These are phyloP conservation scores for Spisula subtruncata DNA, from an alignment of 2,888 invertebrate species.

Conservation along the genomic window DNA sequence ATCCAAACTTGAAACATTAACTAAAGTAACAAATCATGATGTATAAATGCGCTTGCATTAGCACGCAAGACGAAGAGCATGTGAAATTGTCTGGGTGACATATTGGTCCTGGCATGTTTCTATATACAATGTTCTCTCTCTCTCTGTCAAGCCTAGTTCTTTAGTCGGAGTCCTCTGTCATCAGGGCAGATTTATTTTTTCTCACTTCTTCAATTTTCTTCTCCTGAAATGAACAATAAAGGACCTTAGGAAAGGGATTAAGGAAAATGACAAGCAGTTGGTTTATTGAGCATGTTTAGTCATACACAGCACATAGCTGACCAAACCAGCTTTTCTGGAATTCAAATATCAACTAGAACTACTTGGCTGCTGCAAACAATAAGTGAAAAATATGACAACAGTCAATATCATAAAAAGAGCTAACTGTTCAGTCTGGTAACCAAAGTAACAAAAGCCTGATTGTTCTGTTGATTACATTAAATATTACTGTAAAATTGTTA, in stretches of 20 bases:
- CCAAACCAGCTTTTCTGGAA: too few relatives aligned
- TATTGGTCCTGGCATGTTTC: constrained; percentile 41
- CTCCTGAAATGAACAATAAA: constrained; percentile 90
- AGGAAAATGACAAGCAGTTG: background rate
- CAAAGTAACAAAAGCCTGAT: too few relatives aligned
- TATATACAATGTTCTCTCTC: constrained; percentile 37
- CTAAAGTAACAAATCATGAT: constrained; percentile 25
- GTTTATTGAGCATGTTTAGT: too few relatives aligned
- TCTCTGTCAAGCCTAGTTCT: constrained; percentile 2
- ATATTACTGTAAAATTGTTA: too few relatives aligned
- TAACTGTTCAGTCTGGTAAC: too few relatives aligned
- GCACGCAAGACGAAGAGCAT: background rate
- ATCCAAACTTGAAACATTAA: constrained; percentile 16
- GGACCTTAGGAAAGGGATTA: background rate
- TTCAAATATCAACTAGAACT: too few relatives aligned
- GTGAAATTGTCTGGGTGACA: background rate
- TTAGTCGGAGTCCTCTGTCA: constrained; percentile 57
- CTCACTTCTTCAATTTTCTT: constrained; percentile 96
- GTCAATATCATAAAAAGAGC: too few relatives aligned
- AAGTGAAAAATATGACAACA: too few relatives aligned
- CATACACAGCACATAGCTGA: too few relatives aligned
- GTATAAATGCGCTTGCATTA: background rate
- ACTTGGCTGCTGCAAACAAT: too few relatives aligned
- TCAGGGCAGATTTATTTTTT: constrained; percentile 91
- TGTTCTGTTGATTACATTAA: too few relatives aligned